Base-by-base conservation (phyloP, 64 coral and sea anemone species). In the Cladopsammia gracilis region DNA sequence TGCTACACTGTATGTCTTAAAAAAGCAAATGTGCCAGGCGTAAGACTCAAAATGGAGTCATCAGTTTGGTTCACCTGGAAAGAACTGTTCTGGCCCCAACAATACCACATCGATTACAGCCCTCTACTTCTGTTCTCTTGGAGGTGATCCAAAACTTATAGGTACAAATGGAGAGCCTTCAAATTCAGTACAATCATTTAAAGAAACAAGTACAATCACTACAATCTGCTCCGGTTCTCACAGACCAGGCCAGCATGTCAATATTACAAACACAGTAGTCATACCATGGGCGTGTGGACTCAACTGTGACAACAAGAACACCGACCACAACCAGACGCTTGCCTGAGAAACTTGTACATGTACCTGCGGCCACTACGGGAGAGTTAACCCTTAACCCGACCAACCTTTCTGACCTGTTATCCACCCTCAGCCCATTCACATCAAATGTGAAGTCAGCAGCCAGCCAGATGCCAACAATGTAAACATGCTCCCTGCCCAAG, bases 301-400 rank as follows among this genome's bases (percentile, higher is more conserved):
- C 34, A 34, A 34, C 34, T 34, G 34, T 34, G 34, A 34, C 34
- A 34, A 34, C 34, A 34, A 34, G 0, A 34, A 34, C 34, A 34
- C 34, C 34, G 34, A 34, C 34, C 34, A 34, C 34, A 34, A 34
- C 34, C 34, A 34, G 2, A 34, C 0, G 34, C 34, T 34, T 6
- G 20, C 62, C 0, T 1, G 34, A 34, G 34, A 34, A 34, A 34
- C 34, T 34, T 34, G 34, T 0, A 6, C 11, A 68, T 34, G 0
- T 34, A 34, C 34, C 34, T 14, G 64, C 64, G 19, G 64, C 64
- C 1, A 11, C 80, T 83, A 83, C 2, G 43, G 58, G 59, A 66
- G 80, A 83, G 80, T 83, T n/a, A n/a, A n/a, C n/a, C n/a, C n/a
- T n/a, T n/a, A n/a, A 83, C 18, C 66, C 16, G 58, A 34, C 34